Percentiles rank a stretch among this genome's conserved stretches.
These are phyloP conservation scores for Corythornis leucogaster DNA, from an alignment of 2,797 vertebrate genomes.

Conservation along the genomic window DNA sequence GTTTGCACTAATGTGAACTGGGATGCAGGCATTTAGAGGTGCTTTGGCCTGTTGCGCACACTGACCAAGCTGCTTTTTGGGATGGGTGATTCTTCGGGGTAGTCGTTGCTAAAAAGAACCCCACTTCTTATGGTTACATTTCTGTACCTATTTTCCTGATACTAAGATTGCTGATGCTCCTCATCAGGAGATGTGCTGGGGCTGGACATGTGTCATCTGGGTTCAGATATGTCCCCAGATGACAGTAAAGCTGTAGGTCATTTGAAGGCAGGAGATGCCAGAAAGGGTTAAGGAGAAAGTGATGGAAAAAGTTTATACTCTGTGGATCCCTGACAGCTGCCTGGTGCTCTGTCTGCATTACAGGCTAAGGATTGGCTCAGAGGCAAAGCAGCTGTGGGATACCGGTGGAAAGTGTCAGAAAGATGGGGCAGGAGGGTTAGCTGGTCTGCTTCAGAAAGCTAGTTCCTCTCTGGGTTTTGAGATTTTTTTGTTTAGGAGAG, in stretches of 20 bases:
- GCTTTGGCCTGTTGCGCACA: no score
- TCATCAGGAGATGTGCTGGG: accelerated
- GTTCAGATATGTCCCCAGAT: not conserved
- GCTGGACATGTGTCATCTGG: accelerated
- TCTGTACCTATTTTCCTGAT: not conserved
- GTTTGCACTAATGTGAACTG: accelerated
- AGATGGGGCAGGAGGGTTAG: not conserved
- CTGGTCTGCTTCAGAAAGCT: not conserved
- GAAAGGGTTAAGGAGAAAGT: not conserved
- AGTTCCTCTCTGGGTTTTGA: not conserved
- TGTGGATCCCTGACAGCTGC: not conserved
- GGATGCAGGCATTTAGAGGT: accelerated
- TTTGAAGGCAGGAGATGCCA: not conserved
- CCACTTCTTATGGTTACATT: accelerated
- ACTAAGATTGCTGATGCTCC: not conserved
- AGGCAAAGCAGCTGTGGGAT: not conserved
- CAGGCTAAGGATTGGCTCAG: not conserved
- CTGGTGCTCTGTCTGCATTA: not conserved
- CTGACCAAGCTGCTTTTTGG: not conserved
- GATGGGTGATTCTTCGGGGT: accelerated
- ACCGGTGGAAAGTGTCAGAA: not conserved
- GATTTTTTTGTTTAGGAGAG: not conserved
- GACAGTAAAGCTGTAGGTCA: not conserved
- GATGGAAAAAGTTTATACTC: accelerated
- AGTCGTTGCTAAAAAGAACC: not conserved